Percentiles rank a stretch among this genome's conserved stretches.
phyloP scores from a whole-genome alignment of 1,140 invertebrate species.

The Drosophila kanapiae region DNA sequence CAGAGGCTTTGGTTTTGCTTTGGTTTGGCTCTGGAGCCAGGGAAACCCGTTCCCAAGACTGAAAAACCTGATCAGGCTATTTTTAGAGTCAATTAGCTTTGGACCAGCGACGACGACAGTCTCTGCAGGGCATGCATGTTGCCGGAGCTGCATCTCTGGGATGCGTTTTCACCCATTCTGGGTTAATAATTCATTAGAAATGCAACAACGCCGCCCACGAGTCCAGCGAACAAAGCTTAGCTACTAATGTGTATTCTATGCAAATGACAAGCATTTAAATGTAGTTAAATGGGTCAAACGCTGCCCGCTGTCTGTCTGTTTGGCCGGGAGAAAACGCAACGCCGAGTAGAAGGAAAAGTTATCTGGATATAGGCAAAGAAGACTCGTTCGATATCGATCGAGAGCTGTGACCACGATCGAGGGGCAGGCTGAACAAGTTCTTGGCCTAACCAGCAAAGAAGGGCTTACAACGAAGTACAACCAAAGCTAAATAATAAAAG shows the following conservation, averaged over 20 bases:
- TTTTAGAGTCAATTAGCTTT: constrained; percentile 80
- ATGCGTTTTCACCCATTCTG: constrained; percentile 68
- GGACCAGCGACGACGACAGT: constrained; percentile 5
- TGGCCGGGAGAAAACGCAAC: constrained; percentile 23
- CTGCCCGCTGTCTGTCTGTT: too few relatives aligned
- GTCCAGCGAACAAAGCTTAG: constrained; percentile 10
- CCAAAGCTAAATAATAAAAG: constrained; percentile 4
- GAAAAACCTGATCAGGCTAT: constrained; percentile 71
- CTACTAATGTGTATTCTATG: constrained; percentile 39
- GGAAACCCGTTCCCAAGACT: constrained; percentile 49
- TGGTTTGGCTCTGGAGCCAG: background rate
- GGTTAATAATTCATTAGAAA: constrained; percentile 76
- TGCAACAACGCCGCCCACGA: constrained; percentile 42
- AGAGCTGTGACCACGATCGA: background rate
- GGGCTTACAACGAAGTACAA: background rate
- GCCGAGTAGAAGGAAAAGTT: constrained; percentile 18
- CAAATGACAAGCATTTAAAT: constrained; percentile 63
- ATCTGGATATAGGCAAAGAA: constrained; percentile 4
- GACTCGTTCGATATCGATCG: constrained; percentile 9
- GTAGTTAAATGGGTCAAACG: constrained; percentile 73
- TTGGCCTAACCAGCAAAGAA: constrained; percentile 5
- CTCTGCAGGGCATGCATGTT: constrained; percentile 16
- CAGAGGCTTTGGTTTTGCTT: constrained; percentile 29
- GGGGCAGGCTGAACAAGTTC: constrained; percentile 39
- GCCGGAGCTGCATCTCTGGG: constrained; percentile 13